These are phyloP conservation scores for Pachyseris speciosa DNA, from an alignment of 64 coral and sea anemone species.

Conservation along the genomic window DNA sequence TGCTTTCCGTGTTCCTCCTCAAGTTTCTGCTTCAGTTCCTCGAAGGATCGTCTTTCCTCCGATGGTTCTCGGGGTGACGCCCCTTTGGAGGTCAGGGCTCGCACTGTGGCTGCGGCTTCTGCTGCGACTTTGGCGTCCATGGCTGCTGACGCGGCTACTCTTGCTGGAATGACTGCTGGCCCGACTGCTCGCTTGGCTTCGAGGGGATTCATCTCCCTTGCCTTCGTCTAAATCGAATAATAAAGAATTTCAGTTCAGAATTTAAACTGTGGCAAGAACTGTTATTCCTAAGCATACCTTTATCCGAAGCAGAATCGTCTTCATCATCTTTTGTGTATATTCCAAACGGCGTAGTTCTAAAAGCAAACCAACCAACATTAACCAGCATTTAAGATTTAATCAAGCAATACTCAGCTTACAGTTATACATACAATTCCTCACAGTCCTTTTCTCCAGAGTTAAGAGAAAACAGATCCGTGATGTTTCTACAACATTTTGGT, in stretches of 20 bases:
- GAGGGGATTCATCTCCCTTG: constrained; percentile 16
- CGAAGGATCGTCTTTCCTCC: constrained; percentile 36
- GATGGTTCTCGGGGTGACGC: background rate
- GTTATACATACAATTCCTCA: no score
- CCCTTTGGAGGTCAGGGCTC: constrained; percentile 6
- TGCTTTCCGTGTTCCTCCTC: constrained; percentile 68
- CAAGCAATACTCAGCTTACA: no score
- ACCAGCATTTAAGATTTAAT: background rate
- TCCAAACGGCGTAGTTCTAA: constrained; percentile 64
- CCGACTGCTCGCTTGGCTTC: constrained; percentile 48
- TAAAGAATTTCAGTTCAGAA: background rate
- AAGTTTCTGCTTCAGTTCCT: constrained; percentile 60
- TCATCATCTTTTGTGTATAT: constrained; percentile 41
- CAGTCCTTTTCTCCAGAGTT: no score
- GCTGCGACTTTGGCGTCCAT: constrained; percentile 51
- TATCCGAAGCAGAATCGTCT: background rate
- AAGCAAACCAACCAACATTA: background rate
- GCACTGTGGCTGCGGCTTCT: background rate
- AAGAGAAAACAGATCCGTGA: no score
- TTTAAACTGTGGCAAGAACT: background rate
- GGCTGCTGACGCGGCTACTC: constrained; percentile 4
- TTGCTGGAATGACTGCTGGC: constrained; percentile 54
- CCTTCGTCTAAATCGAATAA: constrained; percentile 12
- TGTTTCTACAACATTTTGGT: no score
- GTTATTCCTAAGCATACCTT: background rate